These are phyloP conservation scores for Tapirus indicus DNA, from an alignment of 2,797 vertebrate genomes.

Conservation along the genomic window DNA sequence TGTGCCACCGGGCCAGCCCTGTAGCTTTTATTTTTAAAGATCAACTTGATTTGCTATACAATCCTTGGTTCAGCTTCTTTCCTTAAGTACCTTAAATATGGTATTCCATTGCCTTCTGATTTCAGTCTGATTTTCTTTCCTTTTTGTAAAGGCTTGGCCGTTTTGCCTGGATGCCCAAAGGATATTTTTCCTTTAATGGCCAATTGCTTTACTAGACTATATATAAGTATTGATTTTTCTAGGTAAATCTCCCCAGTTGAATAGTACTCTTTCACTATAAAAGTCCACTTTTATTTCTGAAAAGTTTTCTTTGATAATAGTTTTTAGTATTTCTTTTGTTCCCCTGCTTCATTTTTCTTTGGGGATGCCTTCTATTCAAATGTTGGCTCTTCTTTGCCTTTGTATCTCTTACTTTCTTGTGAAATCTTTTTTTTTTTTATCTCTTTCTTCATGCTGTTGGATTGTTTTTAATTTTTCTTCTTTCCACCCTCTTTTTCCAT, in stretches of 20 bases:
- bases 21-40: conserved; percentile 20
- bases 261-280: neutral
- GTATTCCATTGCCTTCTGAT: neutral
- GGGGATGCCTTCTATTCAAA: neutral
- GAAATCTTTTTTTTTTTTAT: neutral
- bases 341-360: neutral
- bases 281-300: neutral
- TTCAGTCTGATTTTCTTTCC: conserved; percentile 28
- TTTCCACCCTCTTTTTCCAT: neutral
- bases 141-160: neutral
- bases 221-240: neutral
- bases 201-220: neutral
- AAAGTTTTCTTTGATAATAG: neutral
- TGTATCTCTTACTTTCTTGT: neutral
- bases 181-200: conserved; percentile 11
- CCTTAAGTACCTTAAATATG: neutral
- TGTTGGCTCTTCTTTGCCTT: neutral
- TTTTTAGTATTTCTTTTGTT: neutral
- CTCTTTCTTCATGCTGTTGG: neutral
- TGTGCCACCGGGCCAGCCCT: neutral
- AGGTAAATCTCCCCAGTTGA: neutral
- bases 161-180: neutral
- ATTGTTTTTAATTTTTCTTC: neutral
- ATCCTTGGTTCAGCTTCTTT: neutral
- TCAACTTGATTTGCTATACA: neutral